phyloP scores from a whole-genome alignment of 2,113 vertebrate species.

The Hippocampus abdominalis region DNA sequence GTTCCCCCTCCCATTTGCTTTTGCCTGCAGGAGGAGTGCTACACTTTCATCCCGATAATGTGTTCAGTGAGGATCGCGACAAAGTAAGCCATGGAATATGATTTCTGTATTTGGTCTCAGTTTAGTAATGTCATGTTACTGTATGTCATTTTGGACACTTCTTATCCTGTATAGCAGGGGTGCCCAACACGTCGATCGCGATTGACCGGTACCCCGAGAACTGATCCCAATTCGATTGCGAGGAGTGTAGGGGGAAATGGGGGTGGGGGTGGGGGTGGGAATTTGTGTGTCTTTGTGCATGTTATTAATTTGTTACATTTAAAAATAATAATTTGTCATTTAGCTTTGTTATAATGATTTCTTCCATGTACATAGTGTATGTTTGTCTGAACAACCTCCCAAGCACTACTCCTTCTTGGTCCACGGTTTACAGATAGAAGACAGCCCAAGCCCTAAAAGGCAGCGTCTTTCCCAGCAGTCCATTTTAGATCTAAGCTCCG shows the following conservation, averaged over 20 bases:
- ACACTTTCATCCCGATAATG: conserved; percentile 70
- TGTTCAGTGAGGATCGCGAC: conserved; percentile 67
- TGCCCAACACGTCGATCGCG: too few species aligned
- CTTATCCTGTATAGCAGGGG: too few species aligned
- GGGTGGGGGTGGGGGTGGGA: too few species aligned
- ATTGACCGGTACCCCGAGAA: too few species aligned
- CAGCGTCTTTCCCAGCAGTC: conserved; percentile 92
- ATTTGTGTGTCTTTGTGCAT: too few species aligned
- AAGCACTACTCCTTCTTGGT: not conserved
- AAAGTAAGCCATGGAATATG: conserved; percentile 63
- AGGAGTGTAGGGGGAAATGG: too few species aligned
- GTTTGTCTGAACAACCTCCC: conserved; percentile 6
- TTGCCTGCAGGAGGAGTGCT: conserved; percentile 61
- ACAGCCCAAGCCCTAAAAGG: conserved; percentile 93
- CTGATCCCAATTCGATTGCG: too few species aligned
- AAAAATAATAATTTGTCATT: conserved; percentile 13
- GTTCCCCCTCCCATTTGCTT: conserved; percentile 5
- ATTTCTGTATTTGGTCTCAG: conserved; percentile 23
- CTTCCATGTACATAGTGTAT: not conserved
- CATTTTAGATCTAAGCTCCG: conserved; percentile 85
- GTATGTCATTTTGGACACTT: too few species aligned
- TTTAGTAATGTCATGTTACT: conserved; percentile 7
- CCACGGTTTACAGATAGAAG: conserved; percentile 80
- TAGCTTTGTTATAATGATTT: not conserved
- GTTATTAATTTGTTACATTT: too few species aligned